A percentile compares a stretch with the other conserved stretches of the same genome.
Conservation (phyloP, 2,113 vertebrate species). For the Mus pahari region DNA sequence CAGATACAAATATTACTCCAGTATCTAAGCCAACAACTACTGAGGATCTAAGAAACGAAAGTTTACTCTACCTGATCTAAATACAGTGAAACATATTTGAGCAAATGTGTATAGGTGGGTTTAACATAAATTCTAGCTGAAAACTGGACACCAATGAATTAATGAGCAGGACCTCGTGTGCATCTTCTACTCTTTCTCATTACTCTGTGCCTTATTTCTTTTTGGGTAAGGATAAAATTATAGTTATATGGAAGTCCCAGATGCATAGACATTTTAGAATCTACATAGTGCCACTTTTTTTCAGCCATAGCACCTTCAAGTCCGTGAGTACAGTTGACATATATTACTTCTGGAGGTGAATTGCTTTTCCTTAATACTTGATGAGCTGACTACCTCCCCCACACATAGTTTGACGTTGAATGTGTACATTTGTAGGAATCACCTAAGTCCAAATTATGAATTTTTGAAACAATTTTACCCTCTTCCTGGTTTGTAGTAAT, state of each 20-base stretch:
- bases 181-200: neutral
- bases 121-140: neutral
- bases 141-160: neutral
- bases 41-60: neutral
- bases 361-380: neutral
- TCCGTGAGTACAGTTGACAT: neutral
- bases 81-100: neutral
- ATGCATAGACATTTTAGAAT: neutral
- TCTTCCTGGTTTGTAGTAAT: too few relatives aligned
- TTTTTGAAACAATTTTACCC: neutral
- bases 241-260: too few relatives aligned
- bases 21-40: neutral
- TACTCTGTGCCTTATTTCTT: neutral
- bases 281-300: neutral
- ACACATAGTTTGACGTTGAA: neutral
- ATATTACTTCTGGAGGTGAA: neutral
- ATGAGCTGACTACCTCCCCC: neutral
- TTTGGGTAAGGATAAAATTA: neutral
- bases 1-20: neutral
- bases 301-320: neutral
- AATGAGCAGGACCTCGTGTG: neutral
- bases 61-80: neutral
- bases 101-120: neutral
- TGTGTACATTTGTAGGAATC: neutral
- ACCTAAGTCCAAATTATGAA: neutral